Base-by-base conservation (phyloP, 2,113 vertebrate species). In the Periophthalmodon schlosseri region DNA sequence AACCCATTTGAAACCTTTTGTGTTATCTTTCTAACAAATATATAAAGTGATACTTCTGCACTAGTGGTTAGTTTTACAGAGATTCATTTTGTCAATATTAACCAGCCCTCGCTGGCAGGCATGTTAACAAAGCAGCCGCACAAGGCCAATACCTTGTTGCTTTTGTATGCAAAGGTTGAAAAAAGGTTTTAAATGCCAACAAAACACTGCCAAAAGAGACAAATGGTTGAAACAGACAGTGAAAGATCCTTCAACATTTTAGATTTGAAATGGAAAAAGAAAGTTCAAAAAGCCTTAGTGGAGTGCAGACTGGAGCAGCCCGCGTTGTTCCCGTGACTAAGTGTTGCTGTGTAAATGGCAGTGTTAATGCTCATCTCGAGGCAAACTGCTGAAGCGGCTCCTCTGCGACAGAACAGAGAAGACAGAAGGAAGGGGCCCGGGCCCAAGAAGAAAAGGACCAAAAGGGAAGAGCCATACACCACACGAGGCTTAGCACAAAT, bases 251-350 rank as follows among this genome's bases (percentile, higher is more conserved):
- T 58, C 68, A 72, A 50, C 49, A 72, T 69, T 73, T 77, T 75
- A 39, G 69, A 76, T 79, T 56, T 52, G 71, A 76, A 54, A 82
- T 52, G 56, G 69, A 70, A 75, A 86, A 65, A 70, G 65, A 73
- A 46, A 68, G 61, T 63, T 9, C 63, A 49, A 64, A 72, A 61
- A 71, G 72, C 73, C 76, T 77, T 28, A 82, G 79, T 23, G 70
- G 69, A 85, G 33, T 84, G 72, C 11, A 20, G 20, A 56, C 20
- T 56, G 2, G 76, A 65, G 63, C 34, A 34, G 60, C 28, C 69
- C 15, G 79, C 80, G 84, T 88, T 86, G 76, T 81, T 86, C 82
- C 74, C 76, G 69, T 90, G 86, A 89, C 86, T 91, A 86, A 89
- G 79, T 78, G 86, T 78, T 85, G 66, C 83, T 83, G 77, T 83